Evolutionary conservation across 2,888 invertebrate genomes (phyloP).

Genomic region (Gymnoscelis rufifasciata): DNA sequence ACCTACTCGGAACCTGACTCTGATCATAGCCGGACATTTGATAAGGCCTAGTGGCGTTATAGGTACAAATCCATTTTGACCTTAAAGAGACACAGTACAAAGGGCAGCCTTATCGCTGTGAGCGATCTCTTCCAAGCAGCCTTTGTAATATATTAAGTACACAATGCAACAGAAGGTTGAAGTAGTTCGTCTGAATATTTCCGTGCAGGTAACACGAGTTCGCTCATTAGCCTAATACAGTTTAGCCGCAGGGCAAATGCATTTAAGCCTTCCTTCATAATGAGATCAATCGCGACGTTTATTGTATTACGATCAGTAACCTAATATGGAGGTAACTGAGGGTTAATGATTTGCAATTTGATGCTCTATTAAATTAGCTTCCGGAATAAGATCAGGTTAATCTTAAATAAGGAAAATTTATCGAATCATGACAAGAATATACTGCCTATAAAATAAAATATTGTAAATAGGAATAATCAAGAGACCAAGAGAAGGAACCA

Average conservation of each 20-base stretch:
- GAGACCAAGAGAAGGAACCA: no score
- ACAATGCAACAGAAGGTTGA: not conserved
- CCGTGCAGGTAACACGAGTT: slow-evolving; percentile 9
- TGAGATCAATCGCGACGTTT: slow-evolving; percentile 14
- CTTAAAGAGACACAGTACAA: no score
- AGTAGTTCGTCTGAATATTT: slow-evolving; percentile 1
- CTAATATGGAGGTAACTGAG: slow-evolving; percentile 29
- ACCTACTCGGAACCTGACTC: no score
- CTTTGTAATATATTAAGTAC: no score
- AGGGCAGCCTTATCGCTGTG: no score
- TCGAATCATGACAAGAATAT: no score
- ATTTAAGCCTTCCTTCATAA: slow-evolving; percentile 16
- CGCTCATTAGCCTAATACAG: slow-evolving; percentile 16
- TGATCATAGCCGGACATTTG: no score
- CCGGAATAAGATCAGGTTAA: not conserved
- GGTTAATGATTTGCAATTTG: slow-evolving; percentile 15
- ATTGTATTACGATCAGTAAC: slow-evolving; percentile 7
- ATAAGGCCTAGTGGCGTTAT: no score
- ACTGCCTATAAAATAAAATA: no score
- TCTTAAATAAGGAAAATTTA: no score
- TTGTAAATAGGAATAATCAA: no score
- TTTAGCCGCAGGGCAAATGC: slow-evolving; percentile 16
- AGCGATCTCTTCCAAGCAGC: not conserved
- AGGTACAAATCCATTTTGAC: no score
- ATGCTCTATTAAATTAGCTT: not conserved